Base-by-base conservation (phyloP, 2,797 vertebrate species). In the Poecilia wingei region DNA sequence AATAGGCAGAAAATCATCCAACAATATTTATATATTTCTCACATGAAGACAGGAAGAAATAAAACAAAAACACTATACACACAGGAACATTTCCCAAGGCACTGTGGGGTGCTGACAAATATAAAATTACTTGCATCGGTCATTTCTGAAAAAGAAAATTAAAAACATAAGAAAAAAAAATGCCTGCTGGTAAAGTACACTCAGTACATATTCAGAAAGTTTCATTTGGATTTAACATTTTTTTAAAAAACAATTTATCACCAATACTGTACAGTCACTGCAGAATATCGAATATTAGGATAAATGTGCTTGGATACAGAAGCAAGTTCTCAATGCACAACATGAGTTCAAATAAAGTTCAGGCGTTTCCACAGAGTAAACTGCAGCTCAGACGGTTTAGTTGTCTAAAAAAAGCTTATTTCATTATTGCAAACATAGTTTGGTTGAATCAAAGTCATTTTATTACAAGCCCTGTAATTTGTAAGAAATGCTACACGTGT, bases 51-150 rank as follows among this genome's bases (percentile, higher is more conserved):
- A 75, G 41, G 83, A 80, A 75, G 79, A 90, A 87, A 81, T 45
- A 79, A 82, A 84, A 78, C 81, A 83, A 79, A 84, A 6, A 84
- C 53, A n/a, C 59, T 66, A 1, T 39, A 12, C 75, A 88, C 13
- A 89, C 89, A 96, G 93, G 89, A 93, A 88, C 90, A 88, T 61
- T 87, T 87, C 72, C 93, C 91, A 87, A 99, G 98, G 97, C 98
- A 99, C 97, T 94, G 91, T 93, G 95, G 97, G 94, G 28, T 33
- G 95, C 93, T 93, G 93, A 92, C 75, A 84, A 80, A 94, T 89
- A 91, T 22, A 92, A 89, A 90, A 83, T 82, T 22, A 81, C 84
- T 82, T 87, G 88, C 87, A 90, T 90, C 61, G 80, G 80, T 91
- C 82, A 75, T 81, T 79, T 85, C 73, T 61, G 13, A 81, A 91